A percentile compares a stretch with the other conserved stretches of the same genome.
Conservation (phyloP, 2,113 vertebrate genomes). For the Physeter macrocephalus region DNA sequence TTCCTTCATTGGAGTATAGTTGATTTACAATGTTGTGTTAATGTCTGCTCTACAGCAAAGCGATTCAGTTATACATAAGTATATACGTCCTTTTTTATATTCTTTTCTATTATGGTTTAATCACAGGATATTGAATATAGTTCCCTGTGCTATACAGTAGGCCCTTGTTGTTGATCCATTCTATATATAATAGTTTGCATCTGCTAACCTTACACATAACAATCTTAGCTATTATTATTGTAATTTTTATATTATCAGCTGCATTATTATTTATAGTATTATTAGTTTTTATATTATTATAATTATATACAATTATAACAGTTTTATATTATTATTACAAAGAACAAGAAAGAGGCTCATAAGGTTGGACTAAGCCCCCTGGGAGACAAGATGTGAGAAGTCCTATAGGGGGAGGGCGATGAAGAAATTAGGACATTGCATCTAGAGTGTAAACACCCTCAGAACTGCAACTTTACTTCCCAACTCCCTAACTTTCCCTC, state of each 20-base stretch:
- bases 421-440: no score
- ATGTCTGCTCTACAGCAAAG: neutral
- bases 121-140: neutral
- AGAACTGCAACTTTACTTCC: neutral
- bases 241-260: neutral
- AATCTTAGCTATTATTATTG: neutral
- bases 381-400: neutral
- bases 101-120: neutral
- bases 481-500: neutral
- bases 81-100: neutral
- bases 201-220: neutral
- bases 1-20: neutral
- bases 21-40: neutral
- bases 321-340: neutral
- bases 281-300: neutral
- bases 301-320: neutral
- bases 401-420: fast-evolving
- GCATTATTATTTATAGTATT: neutral
- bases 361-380: neutral
- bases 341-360: neutral
- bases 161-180: neutral
- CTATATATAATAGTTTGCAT: neutral
- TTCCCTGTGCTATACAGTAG: neutral
- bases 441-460: neutral
- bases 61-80: neutral